Conservation (phyloP, 2,888 invertebrate genomes). For the Ormyrus rosae region DNA sequence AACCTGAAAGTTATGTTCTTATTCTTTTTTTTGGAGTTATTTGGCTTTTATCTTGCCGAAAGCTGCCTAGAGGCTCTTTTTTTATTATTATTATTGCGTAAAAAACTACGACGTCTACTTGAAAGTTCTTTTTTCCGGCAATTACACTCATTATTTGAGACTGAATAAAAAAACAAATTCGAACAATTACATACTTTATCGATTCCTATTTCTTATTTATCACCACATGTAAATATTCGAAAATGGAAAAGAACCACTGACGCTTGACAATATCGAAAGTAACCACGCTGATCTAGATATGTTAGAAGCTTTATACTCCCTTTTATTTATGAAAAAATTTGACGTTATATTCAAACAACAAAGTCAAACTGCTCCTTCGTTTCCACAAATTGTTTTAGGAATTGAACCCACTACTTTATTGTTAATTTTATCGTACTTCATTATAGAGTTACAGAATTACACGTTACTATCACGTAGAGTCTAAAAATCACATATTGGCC, state of each 20-base stretch:
- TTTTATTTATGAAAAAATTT: conserved; percentile 7
- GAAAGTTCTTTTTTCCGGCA: conserved; percentile 13
- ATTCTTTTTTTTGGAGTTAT: conserved; percentile 7
- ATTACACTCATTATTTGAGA: neutral
- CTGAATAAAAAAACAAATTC: conserved; percentile 21
- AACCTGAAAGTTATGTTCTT: conserved; percentile 37
- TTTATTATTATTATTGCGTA: conserved; percentile 50
- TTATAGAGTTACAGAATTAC: conserved; percentile 29
- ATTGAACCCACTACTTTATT: neutral
- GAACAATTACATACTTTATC: conserved; percentile 22
- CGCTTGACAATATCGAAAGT: conserved; percentile 10
- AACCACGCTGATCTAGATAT: conserved; percentile 8
- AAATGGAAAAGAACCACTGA: conserved; percentile 30
- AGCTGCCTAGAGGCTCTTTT: conserved; percentile 42
- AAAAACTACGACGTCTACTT: conserved; percentile 51
- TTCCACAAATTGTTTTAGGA: neutral
- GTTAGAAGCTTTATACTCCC: conserved; percentile 7
- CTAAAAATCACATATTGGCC: conserved; percentile 48
- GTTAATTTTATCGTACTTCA: conserved; percentile 24
- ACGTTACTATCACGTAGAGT: conserved; percentile 41
- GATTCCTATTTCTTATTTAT: neutral
- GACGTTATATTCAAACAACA: neutral
- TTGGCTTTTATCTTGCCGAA: conserved; percentile 31
- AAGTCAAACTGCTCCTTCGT: neutral
- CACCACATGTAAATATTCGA: conserved; percentile 34